Percentiles rank a stretch among this genome's conserved stretches.
These are phyloP conservation scores for Drosophila persimilis DNA, from an alignment of 1,140 invertebrate species.

Conservation along the genomic window DNA sequence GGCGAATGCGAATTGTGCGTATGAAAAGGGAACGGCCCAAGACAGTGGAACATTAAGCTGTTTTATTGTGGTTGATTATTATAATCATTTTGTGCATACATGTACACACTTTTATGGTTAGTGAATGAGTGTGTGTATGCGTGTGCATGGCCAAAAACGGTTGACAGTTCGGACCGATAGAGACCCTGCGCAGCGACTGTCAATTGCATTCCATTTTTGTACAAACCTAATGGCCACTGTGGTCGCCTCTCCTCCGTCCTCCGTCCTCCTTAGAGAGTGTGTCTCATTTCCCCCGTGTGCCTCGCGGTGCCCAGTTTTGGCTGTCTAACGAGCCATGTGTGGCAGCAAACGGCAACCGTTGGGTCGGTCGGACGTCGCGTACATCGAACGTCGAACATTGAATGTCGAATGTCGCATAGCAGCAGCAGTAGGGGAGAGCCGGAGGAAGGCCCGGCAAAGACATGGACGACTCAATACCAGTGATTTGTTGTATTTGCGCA, in stretches of 20 bases:
- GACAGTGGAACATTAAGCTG: slow-evolving; percentile 56
- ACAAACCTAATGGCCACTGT: slow-evolving; percentile 49
- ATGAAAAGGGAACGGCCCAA: slow-evolving; percentile 2
- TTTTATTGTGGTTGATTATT: slow-evolving; percentile 56
- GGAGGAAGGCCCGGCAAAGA: too few species aligned
- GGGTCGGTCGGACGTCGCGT: neutral
- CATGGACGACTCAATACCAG: slow-evolving; percentile 44
- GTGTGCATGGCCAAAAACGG: slow-evolving; percentile 64
- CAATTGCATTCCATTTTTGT: slow-evolving; percentile 62
- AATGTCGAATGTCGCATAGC: slow-evolving; percentile 19
- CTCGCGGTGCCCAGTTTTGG: slow-evolving; percentile 43
- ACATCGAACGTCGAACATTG: neutral
- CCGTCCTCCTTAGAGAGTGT: neutral
- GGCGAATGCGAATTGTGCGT: too few species aligned
- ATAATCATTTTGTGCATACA: slow-evolving; percentile 49
- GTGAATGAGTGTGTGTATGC: slow-evolving; percentile 10
- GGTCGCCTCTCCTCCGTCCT: neutral
- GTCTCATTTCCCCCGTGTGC: too few species aligned
- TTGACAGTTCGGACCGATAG: slow-evolving; percentile 4
- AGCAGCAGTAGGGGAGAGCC: neutral
- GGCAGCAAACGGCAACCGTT: slow-evolving; percentile 28
- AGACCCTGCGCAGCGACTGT: slow-evolving; percentile 12
- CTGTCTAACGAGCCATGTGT: slow-evolving; percentile 64
- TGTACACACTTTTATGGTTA: neutral
- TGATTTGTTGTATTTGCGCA: slow-evolving; percentile 59